Conservation (phyloP, 2,113 vertebrate species). For the Apeltes quadracus region DNA sequence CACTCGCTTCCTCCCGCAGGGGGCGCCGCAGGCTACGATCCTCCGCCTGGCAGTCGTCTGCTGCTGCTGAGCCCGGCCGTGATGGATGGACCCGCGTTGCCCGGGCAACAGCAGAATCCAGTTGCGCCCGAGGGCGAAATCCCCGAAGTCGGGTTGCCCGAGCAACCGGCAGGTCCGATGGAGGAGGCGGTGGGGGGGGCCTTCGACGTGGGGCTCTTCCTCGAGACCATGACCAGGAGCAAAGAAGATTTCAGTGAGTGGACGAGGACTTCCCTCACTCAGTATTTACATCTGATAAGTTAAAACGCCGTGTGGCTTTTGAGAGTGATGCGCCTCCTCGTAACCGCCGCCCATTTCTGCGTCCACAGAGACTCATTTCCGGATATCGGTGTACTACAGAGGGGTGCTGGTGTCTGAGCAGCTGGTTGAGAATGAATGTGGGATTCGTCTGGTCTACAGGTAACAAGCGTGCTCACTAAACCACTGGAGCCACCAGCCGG, state of each 20-base stretch:
- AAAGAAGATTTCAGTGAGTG: conserved; percentile 72
- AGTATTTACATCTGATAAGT: too few relatives aligned
- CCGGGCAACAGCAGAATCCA: conserved; percentile 71
- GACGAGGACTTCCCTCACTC: too few relatives aligned
- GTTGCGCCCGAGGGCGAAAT: conserved; percentile 48
- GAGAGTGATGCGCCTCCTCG: neutral
- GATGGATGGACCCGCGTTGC: conserved; percentile 66
- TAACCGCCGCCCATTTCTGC: conserved; percentile 2
- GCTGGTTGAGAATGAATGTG: conserved; percentile 71
- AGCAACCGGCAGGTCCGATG: conserved; percentile 67
- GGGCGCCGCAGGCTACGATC: conserved; percentile 58
- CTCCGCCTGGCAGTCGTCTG: conserved; percentile 66
- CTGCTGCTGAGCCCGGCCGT: conserved; percentile 36
- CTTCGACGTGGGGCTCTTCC: conserved; percentile 47
- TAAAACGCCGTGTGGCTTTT: too few relatives aligned
- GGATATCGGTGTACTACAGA: conserved; percentile 83
- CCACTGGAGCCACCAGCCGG: neutral
- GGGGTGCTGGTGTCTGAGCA: conserved; percentile 78
- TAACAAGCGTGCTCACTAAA: conserved; percentile 25
- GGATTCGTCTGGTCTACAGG: conserved; percentile 83
- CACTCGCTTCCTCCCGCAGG: conserved; percentile 64
- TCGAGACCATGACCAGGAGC: conserved; percentile 57
- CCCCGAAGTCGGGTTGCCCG: conserved; percentile 62
- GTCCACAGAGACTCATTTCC: conserved; percentile 82
- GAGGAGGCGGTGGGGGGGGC: conserved; percentile 54